phyloP scores from a whole-genome alignment of 2,113 vertebrate genomes.

The Oostethus manadensis region DNA sequence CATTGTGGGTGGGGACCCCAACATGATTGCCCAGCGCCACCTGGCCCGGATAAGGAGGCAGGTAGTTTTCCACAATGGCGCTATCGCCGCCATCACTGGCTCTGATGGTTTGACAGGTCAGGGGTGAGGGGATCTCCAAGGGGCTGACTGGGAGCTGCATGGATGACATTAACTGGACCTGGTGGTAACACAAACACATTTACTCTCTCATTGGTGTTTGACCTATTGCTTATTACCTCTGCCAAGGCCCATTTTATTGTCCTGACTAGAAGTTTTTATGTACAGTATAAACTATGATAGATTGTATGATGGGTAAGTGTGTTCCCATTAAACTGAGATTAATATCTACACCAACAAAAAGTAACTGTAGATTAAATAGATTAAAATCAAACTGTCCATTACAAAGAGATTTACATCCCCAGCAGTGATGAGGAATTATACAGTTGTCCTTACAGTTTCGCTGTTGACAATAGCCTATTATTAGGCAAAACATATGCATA shows the following conservation, averaged over 20 bases:
- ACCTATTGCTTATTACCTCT: not conserved
- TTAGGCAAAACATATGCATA: no score
- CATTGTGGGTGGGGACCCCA: conserved; percentile 25
- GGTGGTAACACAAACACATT: conserved; percentile 16
- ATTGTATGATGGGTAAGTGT: no score
- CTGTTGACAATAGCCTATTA: no score
- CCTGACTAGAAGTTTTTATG: not conserved
- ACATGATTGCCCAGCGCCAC: conserved; percentile 23
- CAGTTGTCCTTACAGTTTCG: no score
- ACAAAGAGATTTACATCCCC: no score
- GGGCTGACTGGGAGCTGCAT: conserved; percentile 70
- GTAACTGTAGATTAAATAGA: no score
- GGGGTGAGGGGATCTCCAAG: conserved; percentile 54
- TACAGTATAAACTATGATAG: not conserved
- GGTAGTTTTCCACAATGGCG: conserved; percentile 53
- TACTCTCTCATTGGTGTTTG: not conserved
- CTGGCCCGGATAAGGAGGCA: conserved; percentile 59
- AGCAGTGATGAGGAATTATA: no score
- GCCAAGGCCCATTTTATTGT: not conserved
- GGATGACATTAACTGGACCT: conserved; percentile 72
- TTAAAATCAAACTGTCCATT: no score
- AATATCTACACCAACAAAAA: no score
- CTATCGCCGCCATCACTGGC: conserved; percentile 7
- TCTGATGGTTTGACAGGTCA: conserved; percentile 37
- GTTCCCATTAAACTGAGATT: no score